Evolutionary conservation across 2,113 vertebrate species (phyloP), one percentile per base, ranked within the genome.

Genomic region (Lampris incognitus): DNA sequence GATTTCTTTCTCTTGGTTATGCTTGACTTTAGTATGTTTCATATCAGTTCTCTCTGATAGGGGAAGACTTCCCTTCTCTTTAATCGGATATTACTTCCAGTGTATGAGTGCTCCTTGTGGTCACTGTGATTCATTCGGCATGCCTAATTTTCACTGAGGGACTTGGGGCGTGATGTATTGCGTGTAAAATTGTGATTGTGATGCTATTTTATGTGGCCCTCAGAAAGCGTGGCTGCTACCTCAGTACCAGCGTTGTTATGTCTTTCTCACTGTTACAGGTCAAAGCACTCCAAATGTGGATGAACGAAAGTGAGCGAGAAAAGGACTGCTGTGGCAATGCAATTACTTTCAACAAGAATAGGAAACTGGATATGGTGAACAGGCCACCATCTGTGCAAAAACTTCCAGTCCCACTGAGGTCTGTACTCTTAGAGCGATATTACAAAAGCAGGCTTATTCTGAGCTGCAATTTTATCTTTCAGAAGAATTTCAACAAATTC

Each of bases 341-440:
- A 91, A 89, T 88, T 84, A 88, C 82, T 88, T 88, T 84, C 64
- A 88, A 89, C 88, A 88, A 82, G 84, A 76, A 81, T 82, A 79
- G 78, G 78, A 88, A 89, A 93, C 86, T 83, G 88, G 89, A 89
- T 24, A 85, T 9, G 48, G 40, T 66, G 78, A 79, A 79, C 61
- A 66, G 85, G 69, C 77, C 1, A 77, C 74, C 87, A 84, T 89
- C 87, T 87, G 82, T 78, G 69, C 24, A 72, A 61, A 82, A 37
- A 74, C 54, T 44, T 68, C 61, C 37, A 6, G 72, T 80, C 68
- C 79, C 76, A 70, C 56, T 63, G 72, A 79, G 72, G 83, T 74
- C 74, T 42, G 2, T 63, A 74, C 60, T 56, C 69, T 50, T 49
- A 70, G 63, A 63, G 69, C 67, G 70, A 79, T 71, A 86, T 91